A percentile compares a stretch with the other conserved stretches of the same genome.
Conservation (phyloP, 2,113 vertebrate genomes). For the Naja naja region DNA sequence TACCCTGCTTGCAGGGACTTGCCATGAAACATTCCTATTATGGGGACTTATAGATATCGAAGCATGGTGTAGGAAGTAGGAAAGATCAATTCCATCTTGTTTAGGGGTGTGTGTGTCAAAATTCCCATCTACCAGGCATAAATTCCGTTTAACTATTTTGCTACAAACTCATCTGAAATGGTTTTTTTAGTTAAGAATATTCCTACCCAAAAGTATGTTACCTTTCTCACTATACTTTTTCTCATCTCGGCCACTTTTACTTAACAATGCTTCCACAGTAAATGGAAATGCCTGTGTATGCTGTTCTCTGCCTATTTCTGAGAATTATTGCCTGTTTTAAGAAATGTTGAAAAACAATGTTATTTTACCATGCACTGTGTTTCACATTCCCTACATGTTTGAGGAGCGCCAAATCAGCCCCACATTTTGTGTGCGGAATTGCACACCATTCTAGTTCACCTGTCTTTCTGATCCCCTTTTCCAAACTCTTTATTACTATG, state of each 20-base stretch:
- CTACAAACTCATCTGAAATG: not conserved
- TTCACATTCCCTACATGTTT: not conserved
- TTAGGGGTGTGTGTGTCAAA: not conserved
- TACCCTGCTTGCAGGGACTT: not conserved
- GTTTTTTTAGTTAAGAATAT: not conserved
- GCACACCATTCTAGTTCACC: not conserved
- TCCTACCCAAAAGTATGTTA: not conserved
- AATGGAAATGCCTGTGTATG: not conserved
- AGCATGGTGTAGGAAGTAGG: not conserved
- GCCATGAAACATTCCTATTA: not conserved
- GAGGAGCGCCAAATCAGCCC: not conserved
- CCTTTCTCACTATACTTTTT: not conserved
- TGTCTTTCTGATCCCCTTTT: not conserved
- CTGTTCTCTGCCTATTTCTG: not conserved
- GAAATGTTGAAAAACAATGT: not conserved
- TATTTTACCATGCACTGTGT: not conserved
- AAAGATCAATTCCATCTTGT: not conserved
- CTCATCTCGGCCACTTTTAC: not conserved
- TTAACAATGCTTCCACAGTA: not conserved
- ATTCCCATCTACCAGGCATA: not conserved
- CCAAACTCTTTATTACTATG: not conserved
- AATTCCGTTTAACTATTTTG: not conserved
- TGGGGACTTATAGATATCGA: not conserved
- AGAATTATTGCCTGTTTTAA: not conserved
- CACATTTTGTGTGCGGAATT: not conserved